Base-by-base conservation (phyloP, 2,113 vertebrate genomes). In the Heterocephalus glaber region DNA sequence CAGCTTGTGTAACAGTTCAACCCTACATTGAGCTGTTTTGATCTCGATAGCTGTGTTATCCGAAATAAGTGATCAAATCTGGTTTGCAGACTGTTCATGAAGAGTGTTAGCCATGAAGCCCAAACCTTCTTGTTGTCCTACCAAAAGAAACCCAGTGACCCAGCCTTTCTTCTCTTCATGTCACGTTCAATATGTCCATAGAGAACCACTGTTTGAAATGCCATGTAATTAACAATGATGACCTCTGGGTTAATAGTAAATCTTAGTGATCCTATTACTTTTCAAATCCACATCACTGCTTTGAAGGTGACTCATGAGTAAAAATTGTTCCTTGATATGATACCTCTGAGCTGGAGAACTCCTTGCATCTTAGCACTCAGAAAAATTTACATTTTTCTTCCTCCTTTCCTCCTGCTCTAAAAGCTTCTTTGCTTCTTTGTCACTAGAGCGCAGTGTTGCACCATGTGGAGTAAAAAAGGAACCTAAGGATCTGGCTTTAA, bases 381-480 rank as follows among this genome's bases (percentile, higher is more conserved):
- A 56, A 91, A 93, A 94, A 83, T 90, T 66, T 17, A 47, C 65
- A 2, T 54, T 85, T 86, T 80, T 86, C 79, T 79, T 89, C 72
- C 26, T 72, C 26, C 13, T 52, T 80, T 56, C 30, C 33, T 68
- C 4, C 0, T 20, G 14, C 41, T 74, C 74, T 72, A 44, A 28
- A 1, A 74, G 72, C 72, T 1, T 41, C 74, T 81, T 60, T 12
- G 49, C 0, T 38, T 16, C 41, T 56, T 12, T 54, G 94, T 92
- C 98, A n/a, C 95, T 6, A 98, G 98, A 97, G 97, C 98, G 96
- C 97, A 97, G 96, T 96, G 93, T 97, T 97, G 96, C 44, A 70
- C 98, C 0, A 38, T 4, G 44, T 85, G 88, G 89, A 26, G 74
- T 88, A 85, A 95, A 92, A 49, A 49, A 63, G 19, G 77, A 58